Evolutionary conservation across 2,113 vertebrate genomes (phyloP), one percentile per base, ranked within the genome.

Genomic region (Malaclemys terrapin): DNA sequence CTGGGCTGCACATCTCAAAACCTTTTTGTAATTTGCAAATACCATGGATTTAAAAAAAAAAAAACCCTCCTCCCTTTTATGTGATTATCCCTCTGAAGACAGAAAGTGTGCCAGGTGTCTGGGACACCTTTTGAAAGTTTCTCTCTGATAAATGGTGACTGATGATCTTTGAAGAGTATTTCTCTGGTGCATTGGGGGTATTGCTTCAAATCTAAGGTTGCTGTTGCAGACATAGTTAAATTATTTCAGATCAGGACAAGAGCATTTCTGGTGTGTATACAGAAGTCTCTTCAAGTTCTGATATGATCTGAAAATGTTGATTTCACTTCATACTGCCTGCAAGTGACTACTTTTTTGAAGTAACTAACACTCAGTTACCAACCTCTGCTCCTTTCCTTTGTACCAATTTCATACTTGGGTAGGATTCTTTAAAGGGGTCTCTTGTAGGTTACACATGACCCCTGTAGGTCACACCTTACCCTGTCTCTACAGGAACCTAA

Each of bases 221-320:
- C 45, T 78, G 20, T 8, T 38, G 49, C 76, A 49, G 80, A 47
- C 82, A 59, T 90, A 56, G 56, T 89, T 10, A 57, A 88, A 31
- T 79, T 25, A 57, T 91, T 96, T 92, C 52, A 62, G 56, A 88
- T 92, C 91, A 93, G 5, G 91, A n/a, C 16, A 79, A 76, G 78
- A 88, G 2, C 24, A 53, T 91, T 87, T 87, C 65, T 94, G n/a
- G 89, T 52, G 52, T 54, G 0, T 52, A 17, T 72, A 29, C 81
- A 89, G 72, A 94, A 53, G 53, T 89, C 25, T 78, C 24, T 78
- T 47, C 42, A 78, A 47, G 24, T 78, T 42, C 42, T 53, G 16
- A 83, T 84, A 5, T 78, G 49, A 80, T 38, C 76, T 81, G 79
- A 53, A 90, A 82, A 88, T 45, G 38, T 80, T 92, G 78, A 10